These are phyloP conservation scores for Elysia crispata DNA, from an alignment of 2,888 invertebrate species.

Conservation along the genomic window DNA sequence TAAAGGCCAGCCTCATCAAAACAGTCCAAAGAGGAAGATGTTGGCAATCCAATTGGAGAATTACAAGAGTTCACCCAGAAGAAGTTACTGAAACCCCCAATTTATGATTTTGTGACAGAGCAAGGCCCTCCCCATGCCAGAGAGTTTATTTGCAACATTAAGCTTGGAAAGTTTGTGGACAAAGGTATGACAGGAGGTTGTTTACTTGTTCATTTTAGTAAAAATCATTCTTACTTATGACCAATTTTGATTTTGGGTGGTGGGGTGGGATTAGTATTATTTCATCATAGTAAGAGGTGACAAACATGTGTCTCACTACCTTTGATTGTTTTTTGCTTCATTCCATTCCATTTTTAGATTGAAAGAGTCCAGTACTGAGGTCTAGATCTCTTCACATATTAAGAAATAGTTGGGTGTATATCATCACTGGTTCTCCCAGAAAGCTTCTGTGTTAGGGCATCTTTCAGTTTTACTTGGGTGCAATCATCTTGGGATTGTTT, in stretches of 20 bases:
- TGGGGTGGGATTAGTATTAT: no score
- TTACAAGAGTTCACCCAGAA: slow-evolving; percentile 96
- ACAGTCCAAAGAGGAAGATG: slow-evolving; percentile 83
- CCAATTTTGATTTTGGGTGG: slow-evolving; percentile 24
- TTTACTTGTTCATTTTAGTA: not conserved
- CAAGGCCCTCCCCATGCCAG: slow-evolving; percentile 95
- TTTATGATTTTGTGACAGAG: slow-evolving; percentile 90
- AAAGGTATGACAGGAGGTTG: slow-evolving; percentile 63
- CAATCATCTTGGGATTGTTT: no score
- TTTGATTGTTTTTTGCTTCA: no score
- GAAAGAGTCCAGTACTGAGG: no score
- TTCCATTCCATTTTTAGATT: no score
- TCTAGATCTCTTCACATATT: no score
- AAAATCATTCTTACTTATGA: not conserved
- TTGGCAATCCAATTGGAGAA: slow-evolving; percentile 92
- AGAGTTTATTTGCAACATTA: slow-evolving; percentile 94
- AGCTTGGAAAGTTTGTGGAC: slow-evolving; percentile 90
- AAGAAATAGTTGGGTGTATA: no score
- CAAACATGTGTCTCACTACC: no score
- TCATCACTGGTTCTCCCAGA: no score
- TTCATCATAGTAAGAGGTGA: no score
- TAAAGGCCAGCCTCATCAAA: slow-evolving; percentile 11
- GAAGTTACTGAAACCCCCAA: slow-evolving; percentile 95
- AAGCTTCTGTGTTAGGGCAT: no score
- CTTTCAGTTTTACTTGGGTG: no score